These are phyloP conservation scores for Acrobasis consociella DNA, from an alignment of 2,888 invertebrate species.

Conservation along the genomic window DNA sequence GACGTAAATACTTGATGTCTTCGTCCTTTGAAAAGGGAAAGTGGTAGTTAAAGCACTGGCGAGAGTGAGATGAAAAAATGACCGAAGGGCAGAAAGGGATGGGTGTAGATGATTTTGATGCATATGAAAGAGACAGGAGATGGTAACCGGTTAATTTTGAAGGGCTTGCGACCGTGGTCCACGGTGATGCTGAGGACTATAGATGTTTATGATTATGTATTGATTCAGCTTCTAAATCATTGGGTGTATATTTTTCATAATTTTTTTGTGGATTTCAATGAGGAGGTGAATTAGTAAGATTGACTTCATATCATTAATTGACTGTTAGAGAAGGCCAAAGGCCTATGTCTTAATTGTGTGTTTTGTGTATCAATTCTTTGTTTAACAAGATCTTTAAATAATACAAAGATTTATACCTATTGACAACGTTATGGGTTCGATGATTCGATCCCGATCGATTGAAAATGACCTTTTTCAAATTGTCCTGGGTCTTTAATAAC, in stretches of 20 bases:
- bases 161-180: conserved; percentile 73
- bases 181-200: conserved; percentile 58
- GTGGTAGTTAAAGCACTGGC: conserved; percentile 72
- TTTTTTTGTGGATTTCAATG: neutral
- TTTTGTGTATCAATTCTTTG: too few relatives aligned
- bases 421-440: too few relatives aligned
- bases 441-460: too few relatives aligned
- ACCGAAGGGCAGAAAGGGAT: conserved; percentile 66
- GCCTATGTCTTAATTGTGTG: too few relatives aligned
- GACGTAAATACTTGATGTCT: conserved; percentile 58
- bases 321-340: too few relatives aligned
- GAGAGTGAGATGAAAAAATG: conserved; percentile 81
- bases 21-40: conserved; percentile 83
- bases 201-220: conserved; percentile 68
- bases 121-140: conserved; percentile 46
- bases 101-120: conserved; percentile 33
- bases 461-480: too few relatives aligned
- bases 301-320: too few relatives aligned
- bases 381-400: too few relatives aligned
- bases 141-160: conserved; percentile 79
- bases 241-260: conserved; percentile 22
- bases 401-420: too few relatives aligned
- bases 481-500: too few relatives aligned
- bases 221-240: conserved; percentile 59
- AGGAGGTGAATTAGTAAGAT: neutral